Evolutionary conservation across 2,888 invertebrate species (phyloP).

Genomic region (Agonopterix alstromeriana): DNA sequence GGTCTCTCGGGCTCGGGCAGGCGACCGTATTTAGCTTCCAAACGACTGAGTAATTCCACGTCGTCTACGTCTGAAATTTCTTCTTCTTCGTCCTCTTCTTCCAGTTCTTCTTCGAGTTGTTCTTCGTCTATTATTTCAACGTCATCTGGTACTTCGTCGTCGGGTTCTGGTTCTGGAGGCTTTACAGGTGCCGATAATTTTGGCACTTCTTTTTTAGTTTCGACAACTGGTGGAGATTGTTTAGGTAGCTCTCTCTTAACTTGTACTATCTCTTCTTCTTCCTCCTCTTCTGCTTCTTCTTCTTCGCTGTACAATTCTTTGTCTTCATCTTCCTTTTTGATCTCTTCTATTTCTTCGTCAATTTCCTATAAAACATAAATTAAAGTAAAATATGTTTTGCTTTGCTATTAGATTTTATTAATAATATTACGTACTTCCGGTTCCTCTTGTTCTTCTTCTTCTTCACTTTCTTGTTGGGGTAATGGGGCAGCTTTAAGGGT

Average conservation of each 20-base stretch:
- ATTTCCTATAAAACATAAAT: slow-evolving; percentile 25
- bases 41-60: slow-evolving; percentile 80
- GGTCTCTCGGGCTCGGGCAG: slow-evolving; percentile 74
- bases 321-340: slow-evolving; percentile 22
- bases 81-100: slow-evolving; percentile 66
- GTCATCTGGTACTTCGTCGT: slow-evolving; percentile 44
- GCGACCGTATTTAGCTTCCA: slow-evolving; percentile 85
- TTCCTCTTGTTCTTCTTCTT: slow-evolving; percentile 31
- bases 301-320: slow-evolving; percentile 59
- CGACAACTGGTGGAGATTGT: slow-evolving; percentile 12
- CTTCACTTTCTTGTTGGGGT: slow-evolving; percentile 33
- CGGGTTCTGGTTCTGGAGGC: slow-evolving; percentile 38
- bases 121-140: slow-evolving; percentile 67
- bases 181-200: slow-evolving; percentile 13
- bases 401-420: background rate
- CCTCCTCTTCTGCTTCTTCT: slow-evolving; percentile 44
- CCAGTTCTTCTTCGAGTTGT: slow-evolving; percentile 66
- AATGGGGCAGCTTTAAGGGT: slow-evolving; percentile 27
- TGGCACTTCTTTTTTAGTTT: slow-evolving; percentile 6
- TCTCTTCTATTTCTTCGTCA: slow-evolving; percentile 6
- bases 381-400: background rate
- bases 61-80: slow-evolving; percentile 82
- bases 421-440: background rate
- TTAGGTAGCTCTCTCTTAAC: slow-evolving; percentile 26
- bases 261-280: slow-evolving; percentile 44